phyloP scores from a whole-genome alignment of 2,113 vertebrate genomes.

The Hippocampus guttulatus region DNA sequence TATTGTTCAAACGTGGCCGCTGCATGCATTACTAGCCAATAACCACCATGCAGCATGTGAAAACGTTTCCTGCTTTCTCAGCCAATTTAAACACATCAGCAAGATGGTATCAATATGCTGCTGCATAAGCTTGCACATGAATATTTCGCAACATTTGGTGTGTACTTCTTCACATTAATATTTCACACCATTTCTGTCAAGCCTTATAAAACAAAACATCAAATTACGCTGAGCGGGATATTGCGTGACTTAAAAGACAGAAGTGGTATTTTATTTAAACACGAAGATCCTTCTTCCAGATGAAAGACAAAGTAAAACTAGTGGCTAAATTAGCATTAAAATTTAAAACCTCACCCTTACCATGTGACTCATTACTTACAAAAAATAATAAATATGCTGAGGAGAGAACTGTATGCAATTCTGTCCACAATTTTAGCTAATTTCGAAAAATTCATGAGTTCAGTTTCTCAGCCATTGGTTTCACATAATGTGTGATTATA shows the following conservation, averaged over 20 bases:
- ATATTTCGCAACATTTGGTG: conserved; percentile 3
- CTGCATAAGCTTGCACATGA: conserved; percentile 31
- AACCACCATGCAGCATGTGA: conserved; percentile 32
- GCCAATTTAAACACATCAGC: conserved; percentile 44
- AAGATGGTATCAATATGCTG: conserved; percentile 66
- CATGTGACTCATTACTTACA: not conserved
- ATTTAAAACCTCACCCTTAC: not conserved
- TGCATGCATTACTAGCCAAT: conserved; percentile 45
- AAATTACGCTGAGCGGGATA: not conserved
- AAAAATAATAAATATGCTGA: not conserved
- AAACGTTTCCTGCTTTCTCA: conserved; percentile 26
- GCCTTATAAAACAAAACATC: not conserved
- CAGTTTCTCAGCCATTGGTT: too few relatives aligned
- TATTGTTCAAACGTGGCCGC: conserved; percentile 28
- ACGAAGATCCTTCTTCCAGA: not conserved
- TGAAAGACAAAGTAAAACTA: not conserved
- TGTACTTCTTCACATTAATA: conserved; percentile 3
- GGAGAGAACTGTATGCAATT: too few relatives aligned
- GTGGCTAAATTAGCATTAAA: not conserved
- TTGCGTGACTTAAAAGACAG: not conserved
- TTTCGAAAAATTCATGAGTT: too few relatives aligned
- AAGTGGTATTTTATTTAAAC: not conserved
- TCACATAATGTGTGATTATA: too few relatives aligned
- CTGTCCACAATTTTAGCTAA: too few relatives aligned
- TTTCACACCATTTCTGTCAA: conserved; percentile 5